Evolutionary conservation across 2,113 vertebrate genomes (phyloP), one percentile per base, ranked within the genome.

Genomic region (Synchiropus splendidus): DNA sequence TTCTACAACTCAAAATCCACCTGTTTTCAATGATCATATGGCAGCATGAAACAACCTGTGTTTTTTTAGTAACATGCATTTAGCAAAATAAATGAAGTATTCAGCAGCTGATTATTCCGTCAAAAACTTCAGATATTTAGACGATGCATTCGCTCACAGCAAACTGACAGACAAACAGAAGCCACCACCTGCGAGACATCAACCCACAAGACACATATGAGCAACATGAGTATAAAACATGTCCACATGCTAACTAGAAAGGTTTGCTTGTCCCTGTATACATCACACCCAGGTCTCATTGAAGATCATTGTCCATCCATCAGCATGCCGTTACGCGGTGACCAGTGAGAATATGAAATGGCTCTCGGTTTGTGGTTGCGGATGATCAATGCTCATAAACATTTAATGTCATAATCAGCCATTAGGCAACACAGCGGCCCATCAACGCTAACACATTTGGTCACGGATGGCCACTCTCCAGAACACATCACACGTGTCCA

Each of bases 311-410:
- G 70, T 41, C 63, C 74, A 82, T 83, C 76, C 79, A 79, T 83
- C 76, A 83, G 70, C 51, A 45, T 71, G 68, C 69, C 42, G 64
- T 79, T 80, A 78, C 77, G 67, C 62, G 47, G 57, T 55, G 72
- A 61, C 64, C 73, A 39, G 64, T 42, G 56, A 74, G 66, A 64
- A 72, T 77, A 75, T 78, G 69, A 78, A 80, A 80, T 42, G 67
- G 16, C 48, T 68, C 62, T 69, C 70, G 58, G 67, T 70, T 67
- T 62, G 63, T 62, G 67, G 64, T 61, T 37, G 63, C 67, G 14
- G 46, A 69, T 72, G 74, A 81, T 82, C 80, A 79, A 78, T 79
- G 75, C 73, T 78, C 77, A 82, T 82, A 70, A 78, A 82, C 80
- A 77, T 81, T 78, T 81, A 69, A 79, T 76, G 73, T 80, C 78